Evolutionary conservation across 2,888 invertebrate species (phyloP).

Genomic region (Acanthosepion lycidas): DNA sequence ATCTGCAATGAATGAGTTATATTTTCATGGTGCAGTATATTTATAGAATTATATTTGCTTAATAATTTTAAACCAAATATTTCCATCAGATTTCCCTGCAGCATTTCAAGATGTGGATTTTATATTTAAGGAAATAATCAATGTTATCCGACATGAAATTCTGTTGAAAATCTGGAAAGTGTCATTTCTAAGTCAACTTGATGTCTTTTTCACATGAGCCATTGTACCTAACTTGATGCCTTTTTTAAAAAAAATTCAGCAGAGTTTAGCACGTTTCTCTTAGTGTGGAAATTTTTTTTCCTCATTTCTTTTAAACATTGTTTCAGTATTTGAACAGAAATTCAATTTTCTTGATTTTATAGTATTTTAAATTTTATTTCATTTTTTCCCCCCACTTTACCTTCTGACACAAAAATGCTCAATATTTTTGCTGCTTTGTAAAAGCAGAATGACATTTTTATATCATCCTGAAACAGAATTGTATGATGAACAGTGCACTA

Average conservation of each 20-base stretch:
- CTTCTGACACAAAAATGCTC: not conserved
- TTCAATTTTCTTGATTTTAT: not conserved
- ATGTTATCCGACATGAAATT: not conserved
- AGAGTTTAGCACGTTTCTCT: not conserved
- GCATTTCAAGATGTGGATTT: not conserved
- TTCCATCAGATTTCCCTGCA: too few relatives aligned
- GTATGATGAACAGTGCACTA: not conserved
- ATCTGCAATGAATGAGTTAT: too few relatives aligned
- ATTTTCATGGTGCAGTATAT: too few relatives aligned
- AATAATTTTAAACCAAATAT: too few relatives aligned
- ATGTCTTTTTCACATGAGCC: not conserved
- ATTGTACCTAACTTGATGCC: not conserved
- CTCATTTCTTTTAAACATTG: not conserved
- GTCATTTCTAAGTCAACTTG: not conserved
- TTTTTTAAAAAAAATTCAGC: not conserved
- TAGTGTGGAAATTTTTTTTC: not conserved
- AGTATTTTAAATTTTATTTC: too few relatives aligned
- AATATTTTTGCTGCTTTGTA: not conserved
- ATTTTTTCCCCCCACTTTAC: not conserved
- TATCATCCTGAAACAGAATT: not conserved
- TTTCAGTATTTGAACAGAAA: not conserved
- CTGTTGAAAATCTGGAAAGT: not conserved
- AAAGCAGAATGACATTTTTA: not conserved
- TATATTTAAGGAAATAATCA: not conserved
- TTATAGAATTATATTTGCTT: too few relatives aligned